These are phyloP conservation scores for Lomographa bimaculata DNA, from an alignment of 2,888 invertebrate genomes.

Conservation along the genomic window DNA sequence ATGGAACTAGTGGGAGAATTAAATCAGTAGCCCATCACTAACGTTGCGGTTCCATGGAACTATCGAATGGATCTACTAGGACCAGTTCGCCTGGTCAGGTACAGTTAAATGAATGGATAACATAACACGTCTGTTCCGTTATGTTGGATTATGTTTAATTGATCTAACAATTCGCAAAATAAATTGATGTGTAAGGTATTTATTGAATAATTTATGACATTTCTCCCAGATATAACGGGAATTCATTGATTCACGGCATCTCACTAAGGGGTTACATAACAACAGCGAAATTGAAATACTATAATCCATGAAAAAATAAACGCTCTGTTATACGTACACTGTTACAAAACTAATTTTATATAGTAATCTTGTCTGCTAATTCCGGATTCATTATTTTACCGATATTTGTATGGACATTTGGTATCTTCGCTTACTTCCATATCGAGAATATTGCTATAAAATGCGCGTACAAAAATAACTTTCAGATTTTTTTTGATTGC, in stretches of 20 bases:
- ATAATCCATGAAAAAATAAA: constrained; percentile 71
- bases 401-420: constrained; percentile 68
- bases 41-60: no score
- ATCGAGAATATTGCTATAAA: constrained; percentile 17
- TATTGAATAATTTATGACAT: constrained; percentile 10
- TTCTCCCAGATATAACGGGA: constrained; percentile 4
- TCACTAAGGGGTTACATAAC: constrained; percentile 30
- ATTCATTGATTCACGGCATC: constrained; percentile 11
- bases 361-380: constrained; percentile 32
- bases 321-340: constrained; percentile 58
- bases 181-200: no score
- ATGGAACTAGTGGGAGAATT: no score
- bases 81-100: no score
- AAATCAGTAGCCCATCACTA: no score
- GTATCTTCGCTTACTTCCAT: constrained; percentile 15
- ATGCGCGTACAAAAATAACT: constrained; percentile 14
- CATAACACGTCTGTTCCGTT: no score
- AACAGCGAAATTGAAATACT: constrained; percentile 48
- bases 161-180: no score
- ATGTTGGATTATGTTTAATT: no score
- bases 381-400: constrained; percentile 42
- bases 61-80: no score
- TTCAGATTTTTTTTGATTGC: constrained; percentile 16
- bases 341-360: constrained; percentile 64
- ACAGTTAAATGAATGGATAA: no score